Base-by-base conservation (phyloP, 53 echinoderm and acorn worm genomes). In the Actinopyga echinites region DNA sequence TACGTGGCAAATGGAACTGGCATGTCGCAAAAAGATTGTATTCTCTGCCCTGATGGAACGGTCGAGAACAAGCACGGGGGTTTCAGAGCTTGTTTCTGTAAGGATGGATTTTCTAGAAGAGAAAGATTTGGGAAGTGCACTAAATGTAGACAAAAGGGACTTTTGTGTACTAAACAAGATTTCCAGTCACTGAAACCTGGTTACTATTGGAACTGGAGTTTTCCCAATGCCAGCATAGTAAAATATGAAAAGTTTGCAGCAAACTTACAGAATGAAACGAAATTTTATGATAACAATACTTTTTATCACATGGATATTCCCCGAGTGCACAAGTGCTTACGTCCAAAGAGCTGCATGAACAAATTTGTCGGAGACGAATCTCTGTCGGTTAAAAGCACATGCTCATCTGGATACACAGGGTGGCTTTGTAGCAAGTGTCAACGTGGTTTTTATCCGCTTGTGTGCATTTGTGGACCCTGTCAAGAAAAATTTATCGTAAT, bases 131-230 rank as follows among this genome's bases (percentile, higher is more conserved):
- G 81, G n/a, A 20, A 55, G n/a, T 90, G 90, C 52, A 21, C 25
- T 6, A 74, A 57, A 8, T 90, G 90, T 35, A 69, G 67, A 4
- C 17, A 35, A 12, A 54, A 58, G 6, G 90, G 79, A n/a, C 21
- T 90, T 17, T 53, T 82, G 25, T 90, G 90, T 45, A 65, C 83
- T 24, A 59, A 21, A 12, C 24, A 71, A 23, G 87, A 91, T n/a
- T 79, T 83, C 61, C 87, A 91, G 30, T 64, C 44, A 20, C 57
- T 85, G 6, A 60, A 43, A 30, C 73, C 73, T 12, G 90, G 86
- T 8, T 90, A 80, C 65, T 82, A 74, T 75, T 90, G 90, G 90
- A 86, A 82, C 15, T 90, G 90, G 90, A n/a, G 65, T 40, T 86
- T 32, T 9, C 71, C 71, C n/a, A 34, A 26, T 15, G 71, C 71